Evolutionary conservation across 2,888 invertebrate genomes (phyloP).

Genomic region (Orthonychiurus folsomi): DNA sequence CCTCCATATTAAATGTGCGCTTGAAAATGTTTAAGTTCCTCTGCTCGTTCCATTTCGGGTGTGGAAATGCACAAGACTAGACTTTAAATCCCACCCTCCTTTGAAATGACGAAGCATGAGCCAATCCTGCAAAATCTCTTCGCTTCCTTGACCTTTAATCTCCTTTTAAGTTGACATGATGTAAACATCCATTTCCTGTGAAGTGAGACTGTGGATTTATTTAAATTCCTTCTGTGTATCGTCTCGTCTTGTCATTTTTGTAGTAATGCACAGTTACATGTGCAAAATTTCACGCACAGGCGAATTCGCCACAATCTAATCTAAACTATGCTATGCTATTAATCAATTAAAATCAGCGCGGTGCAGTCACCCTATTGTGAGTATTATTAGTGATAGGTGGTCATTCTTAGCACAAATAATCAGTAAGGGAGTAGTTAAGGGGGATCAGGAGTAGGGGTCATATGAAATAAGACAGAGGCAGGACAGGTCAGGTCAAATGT

Average conservation of each 20-base stretch:
- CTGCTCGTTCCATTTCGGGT: too few species aligned
- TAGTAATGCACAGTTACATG: background rate
- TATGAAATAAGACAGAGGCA: background rate
- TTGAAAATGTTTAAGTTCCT: too few species aligned
- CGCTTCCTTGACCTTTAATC: too few species aligned
- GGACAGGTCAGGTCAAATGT: background rate
- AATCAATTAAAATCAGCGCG: conserved; percentile 1
- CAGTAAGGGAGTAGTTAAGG: background rate
- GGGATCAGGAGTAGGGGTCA: background rate
- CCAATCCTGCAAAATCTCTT: too few species aligned
- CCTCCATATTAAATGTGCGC: too few species aligned
- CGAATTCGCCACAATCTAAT: too few species aligned
- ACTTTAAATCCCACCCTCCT: too few species aligned
- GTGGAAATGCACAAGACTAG: too few species aligned
- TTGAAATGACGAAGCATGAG: too few species aligned
- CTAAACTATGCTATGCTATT: background rate
- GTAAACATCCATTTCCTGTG: background rate
- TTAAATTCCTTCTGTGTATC: background rate
- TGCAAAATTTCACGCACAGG: background rate
- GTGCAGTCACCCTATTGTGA: conserved; percentile 9
- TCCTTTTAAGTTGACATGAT: too few species aligned
- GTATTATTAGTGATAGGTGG: background rate
- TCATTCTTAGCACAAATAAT: background rate
- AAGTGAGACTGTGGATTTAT: background rate
- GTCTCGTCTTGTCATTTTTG: background rate